Evolutionary conservation across 2,113 vertebrate genomes (phyloP).

Genomic region (Anser cygnoides): DNA sequence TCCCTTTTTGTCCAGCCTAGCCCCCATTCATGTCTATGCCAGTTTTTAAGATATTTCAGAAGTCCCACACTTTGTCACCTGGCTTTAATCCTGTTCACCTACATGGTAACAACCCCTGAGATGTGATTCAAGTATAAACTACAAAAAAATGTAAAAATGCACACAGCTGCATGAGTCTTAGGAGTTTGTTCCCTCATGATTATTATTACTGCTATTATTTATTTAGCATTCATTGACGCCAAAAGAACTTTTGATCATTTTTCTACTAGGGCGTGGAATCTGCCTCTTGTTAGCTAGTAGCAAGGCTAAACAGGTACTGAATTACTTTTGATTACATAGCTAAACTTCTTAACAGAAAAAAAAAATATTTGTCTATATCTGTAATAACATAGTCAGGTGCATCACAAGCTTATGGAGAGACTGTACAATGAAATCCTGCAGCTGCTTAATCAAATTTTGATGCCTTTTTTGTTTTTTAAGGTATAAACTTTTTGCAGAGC

Average conservation of each 20-base stretch:
- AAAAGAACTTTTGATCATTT: constrained; percentile 57
- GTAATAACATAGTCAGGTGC: neutral
- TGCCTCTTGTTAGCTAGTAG: constrained; percentile 33
- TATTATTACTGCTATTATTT: neutral
- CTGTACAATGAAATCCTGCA: neutral
- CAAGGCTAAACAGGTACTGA: constrained; percentile 42
- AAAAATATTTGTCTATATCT: neutral
- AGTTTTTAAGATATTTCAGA: neutral
- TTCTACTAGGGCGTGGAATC: constrained; percentile 40
- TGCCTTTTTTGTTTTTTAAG: neutral
- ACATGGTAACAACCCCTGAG: neutral
- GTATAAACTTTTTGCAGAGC: neutral
- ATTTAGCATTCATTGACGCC: constrained; percentile 27
- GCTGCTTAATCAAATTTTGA: neutral
- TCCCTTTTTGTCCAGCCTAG: neutral
- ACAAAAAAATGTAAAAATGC: constrained; percentile 5
- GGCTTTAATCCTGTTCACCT: neutral
- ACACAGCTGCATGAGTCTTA: neutral
- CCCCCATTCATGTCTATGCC: neutral
- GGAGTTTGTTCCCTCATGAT: constrained; percentile 40
- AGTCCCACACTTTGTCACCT: neutral
- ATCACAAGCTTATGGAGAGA: neutral
- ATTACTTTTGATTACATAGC: constrained; percentile 47
- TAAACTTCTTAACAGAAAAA: constrained; percentile 30
- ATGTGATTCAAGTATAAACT: neutral